Evolutionary conservation across 2,888 invertebrate genomes (phyloP), one percentile per base, ranked within the genome.

Genomic region (Acanthococcus lagerstroemiae): DNA sequence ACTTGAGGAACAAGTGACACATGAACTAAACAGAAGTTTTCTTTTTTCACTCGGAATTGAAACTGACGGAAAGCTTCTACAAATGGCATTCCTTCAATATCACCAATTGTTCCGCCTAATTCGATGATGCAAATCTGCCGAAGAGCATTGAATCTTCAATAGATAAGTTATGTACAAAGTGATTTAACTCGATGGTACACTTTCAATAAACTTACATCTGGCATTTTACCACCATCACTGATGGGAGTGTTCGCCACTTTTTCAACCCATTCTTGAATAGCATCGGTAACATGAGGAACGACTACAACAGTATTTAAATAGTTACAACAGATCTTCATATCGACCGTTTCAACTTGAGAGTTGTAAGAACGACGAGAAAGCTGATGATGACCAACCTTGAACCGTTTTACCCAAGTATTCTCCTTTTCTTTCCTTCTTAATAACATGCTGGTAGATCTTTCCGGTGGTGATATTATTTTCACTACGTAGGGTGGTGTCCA

Each of bases 401-500:
- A 99, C 99, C 54, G 99, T 99, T 80, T 96, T 96, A 65, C 99
- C 99, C 24, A 99, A 82, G 78, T 95, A 99, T 77, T 95, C 94
- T 24, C 99, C 99, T 68, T 84, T 84, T 67, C 99, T 82, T 76
- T 99, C 99, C 70, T 87, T 87, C 72, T 88, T 90, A 73, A 97
- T 97, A 25, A 97, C 96, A 75, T 88, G 83, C 74, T 95, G 88
- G 77, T 96, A 99, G 70, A 99, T 95, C 80, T 99, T 99, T 50
- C 97, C 97, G 5, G 97, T 99, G 0, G 99, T 99, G 69, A 99
- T 97, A 75, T 99, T 99, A 76, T 99, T 99, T 74, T 97, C 94
- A 70, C 86, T 83, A 76, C 93, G 94, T 57, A 99, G 79, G 1
- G 95, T 95, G 27, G 99, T 86, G 75, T 97, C 95, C 67, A 99